Conservation (phyloP, 2,888 invertebrate species). For the Zaprionus lineosus region DNA sequence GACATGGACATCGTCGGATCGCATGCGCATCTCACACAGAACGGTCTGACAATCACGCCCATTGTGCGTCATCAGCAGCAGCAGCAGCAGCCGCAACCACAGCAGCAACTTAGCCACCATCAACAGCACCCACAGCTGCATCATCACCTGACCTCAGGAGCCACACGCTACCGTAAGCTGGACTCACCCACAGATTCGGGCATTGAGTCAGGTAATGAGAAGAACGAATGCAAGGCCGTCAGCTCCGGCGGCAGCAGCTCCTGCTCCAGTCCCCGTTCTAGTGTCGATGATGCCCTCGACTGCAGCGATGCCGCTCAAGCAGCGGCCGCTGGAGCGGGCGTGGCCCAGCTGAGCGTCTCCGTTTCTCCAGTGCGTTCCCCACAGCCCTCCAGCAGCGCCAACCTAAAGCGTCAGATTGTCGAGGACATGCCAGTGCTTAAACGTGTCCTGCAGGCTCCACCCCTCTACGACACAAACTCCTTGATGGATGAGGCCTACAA, state of each 20-base stretch:
- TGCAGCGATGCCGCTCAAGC: slow-evolving; percentile 78
- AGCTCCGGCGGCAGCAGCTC: slow-evolving; percentile 88
- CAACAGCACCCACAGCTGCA: slow-evolving; percentile 70
- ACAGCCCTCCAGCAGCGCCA: slow-evolving; percentile 76
- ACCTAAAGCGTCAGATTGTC: slow-evolving; percentile 85
- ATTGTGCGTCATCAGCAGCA: slow-evolving; percentile 83
- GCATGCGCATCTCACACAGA: slow-evolving; percentile 87
- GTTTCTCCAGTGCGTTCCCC: slow-evolving; percentile 82
- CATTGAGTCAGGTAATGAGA: slow-evolving; percentile 95
- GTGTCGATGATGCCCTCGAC: slow-evolving; percentile 90
- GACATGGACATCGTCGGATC: slow-evolving; percentile 85
- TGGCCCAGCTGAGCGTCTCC: slow-evolving; percentile 69
- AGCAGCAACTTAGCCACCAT: slow-evolving; percentile 53
- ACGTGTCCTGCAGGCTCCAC: slow-evolving; percentile 95
- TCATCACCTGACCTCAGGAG: slow-evolving; percentile 76
- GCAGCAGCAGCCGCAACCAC: slow-evolving; percentile 68
- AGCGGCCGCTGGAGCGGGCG: slow-evolving; percentile 44
- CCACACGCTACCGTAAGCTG: slow-evolving; percentile 89
- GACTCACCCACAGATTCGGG: slow-evolving; percentile 97
- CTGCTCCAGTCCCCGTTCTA: slow-evolving; percentile 93
- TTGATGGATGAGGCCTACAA: slow-evolving; percentile 97
- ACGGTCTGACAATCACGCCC: slow-evolving; percentile 89
- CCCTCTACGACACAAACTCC: slow-evolving; percentile 93
- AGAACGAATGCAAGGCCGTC: slow-evolving; percentile 91
- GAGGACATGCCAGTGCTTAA: slow-evolving; percentile 97